Evolutionary conservation across 2,888 invertebrate genomes (phyloP).

Genomic region (Lepetodrilus schrolli): DNA sequence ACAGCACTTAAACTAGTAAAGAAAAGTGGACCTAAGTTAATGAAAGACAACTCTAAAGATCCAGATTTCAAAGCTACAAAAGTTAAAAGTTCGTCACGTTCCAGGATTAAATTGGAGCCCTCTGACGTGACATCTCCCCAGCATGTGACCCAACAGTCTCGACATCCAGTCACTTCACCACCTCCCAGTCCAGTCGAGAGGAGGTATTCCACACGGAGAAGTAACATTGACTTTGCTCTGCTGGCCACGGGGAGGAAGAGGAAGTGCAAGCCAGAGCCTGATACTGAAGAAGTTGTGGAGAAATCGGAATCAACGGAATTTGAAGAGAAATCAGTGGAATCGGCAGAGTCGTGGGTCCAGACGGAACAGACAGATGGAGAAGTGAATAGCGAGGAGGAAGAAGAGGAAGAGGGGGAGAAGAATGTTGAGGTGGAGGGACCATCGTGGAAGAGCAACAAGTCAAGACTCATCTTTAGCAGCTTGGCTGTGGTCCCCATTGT

Average conservation of each 20-base stretch:
- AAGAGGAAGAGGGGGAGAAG: not conserved
- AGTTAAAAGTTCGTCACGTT: too few species aligned
- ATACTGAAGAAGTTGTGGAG: not conserved
- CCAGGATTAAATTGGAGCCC: too few species aligned
- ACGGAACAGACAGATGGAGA: conserved; percentile 10
- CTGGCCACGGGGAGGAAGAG: conserved; percentile 12
- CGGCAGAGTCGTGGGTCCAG: not conserved
- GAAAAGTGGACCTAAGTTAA: too few species aligned
- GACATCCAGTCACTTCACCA: too few species aligned
- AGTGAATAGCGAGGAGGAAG: not conserved
- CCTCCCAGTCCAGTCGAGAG: not conserved
- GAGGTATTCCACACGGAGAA: conserved; percentile 21
- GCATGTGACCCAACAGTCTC: too few species aligned
- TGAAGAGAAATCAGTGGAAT: not conserved
- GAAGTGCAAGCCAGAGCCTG: not conserved
- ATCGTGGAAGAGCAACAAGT: not conserved
- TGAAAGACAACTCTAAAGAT: too few species aligned
- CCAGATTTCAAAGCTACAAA: too few species aligned
- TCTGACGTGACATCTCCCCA: too few species aligned
- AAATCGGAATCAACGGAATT: not conserved
- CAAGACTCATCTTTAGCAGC: not conserved
- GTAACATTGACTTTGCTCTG: conserved; percentile 20
- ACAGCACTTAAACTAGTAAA: too few species aligned
- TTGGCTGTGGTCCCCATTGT: conserved; percentile 5
- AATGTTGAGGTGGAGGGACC: conserved; percentile 1